Percentiles rank a stretch among this genome's conserved stretches.
Conservation (phyloP, 2,888 invertebrate species). For the Noctua janthina region DNA sequence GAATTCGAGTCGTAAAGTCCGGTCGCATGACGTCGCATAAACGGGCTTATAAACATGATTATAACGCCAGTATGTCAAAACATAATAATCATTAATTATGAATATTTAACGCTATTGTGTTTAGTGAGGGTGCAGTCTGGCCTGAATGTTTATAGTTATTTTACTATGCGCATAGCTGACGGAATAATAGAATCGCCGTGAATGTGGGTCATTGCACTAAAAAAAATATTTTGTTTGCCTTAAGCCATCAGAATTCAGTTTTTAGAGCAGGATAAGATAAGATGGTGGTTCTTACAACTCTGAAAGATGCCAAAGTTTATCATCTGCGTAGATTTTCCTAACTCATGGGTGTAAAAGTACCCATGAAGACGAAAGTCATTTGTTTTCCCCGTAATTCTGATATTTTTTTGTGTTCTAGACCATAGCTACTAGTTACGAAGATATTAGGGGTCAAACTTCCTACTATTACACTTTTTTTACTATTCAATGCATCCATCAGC, state of each 20-base stretch:
- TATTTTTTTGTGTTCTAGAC: neutral
- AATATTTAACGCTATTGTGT: slow-evolving; percentile 7
- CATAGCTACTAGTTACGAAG: neutral
- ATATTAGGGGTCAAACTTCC: no score
- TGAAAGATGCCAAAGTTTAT: neutral
- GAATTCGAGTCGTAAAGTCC: no score
- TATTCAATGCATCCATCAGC: neutral
- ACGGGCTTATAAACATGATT: neutral
- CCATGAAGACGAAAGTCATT: neutral
- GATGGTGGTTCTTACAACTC: neutral
- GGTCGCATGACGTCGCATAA: neutral
- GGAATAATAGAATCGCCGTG: neutral
- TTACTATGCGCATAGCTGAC: neutral
- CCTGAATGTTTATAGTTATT: neutral
- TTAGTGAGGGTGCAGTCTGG: neutral
- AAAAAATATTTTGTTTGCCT: no score
- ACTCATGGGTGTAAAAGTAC: no score
- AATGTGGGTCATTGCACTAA: neutral
- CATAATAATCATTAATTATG: neutral
- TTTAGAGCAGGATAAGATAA: no score
- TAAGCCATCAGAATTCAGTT: no score
- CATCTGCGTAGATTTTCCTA: neutral
- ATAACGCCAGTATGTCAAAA: slow-evolving; percentile 2
- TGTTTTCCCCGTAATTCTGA: neutral
- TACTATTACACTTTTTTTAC: neutral